Conservation (phyloP, 2,797 vertebrate species). For the Sebastes trivittatus region DNA sequence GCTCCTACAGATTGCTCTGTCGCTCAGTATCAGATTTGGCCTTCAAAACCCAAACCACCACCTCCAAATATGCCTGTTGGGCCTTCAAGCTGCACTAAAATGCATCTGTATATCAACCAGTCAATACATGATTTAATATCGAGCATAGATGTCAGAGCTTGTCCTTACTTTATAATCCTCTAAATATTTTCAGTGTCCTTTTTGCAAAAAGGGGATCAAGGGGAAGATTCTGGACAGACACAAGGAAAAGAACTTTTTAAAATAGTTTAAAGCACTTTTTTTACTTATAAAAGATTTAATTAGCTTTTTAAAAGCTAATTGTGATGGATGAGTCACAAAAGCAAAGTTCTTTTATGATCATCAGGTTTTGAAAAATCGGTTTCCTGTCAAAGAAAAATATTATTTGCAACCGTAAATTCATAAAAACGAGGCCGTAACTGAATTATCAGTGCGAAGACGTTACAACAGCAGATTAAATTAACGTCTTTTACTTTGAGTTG, state of each 20-base stretch:
- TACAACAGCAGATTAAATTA: neutral
- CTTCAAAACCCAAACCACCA: constrained; percentile 1
- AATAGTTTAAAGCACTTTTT: neutral
- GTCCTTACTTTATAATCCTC: neutral
- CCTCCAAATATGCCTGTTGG: constrained; percentile 6
- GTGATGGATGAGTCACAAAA: neutral
- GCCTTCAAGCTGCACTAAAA: neutral
- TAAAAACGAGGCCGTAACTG: neutral
- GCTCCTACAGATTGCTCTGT: constrained; percentile 62
- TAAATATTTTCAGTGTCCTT: neutral
- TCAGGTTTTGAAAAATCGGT: neutral
- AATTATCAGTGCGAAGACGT: neutral
- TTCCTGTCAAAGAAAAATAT: neutral
- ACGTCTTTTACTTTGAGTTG: neutral
- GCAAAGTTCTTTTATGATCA: neutral
- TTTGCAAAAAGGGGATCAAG: neutral
- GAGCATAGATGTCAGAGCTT: neutral
- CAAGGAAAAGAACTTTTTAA: neutral
- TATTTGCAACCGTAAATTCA: neutral
- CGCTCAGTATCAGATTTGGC: constrained; percentile 55
- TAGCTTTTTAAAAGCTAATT: neutral
- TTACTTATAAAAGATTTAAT: neutral
- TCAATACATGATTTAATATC: neutral
- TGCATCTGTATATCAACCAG: neutral
- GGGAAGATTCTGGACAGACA: neutral